phyloP scores from a whole-genome alignment of 2,888 invertebrate species.

The Lepas anatifera region DNA sequence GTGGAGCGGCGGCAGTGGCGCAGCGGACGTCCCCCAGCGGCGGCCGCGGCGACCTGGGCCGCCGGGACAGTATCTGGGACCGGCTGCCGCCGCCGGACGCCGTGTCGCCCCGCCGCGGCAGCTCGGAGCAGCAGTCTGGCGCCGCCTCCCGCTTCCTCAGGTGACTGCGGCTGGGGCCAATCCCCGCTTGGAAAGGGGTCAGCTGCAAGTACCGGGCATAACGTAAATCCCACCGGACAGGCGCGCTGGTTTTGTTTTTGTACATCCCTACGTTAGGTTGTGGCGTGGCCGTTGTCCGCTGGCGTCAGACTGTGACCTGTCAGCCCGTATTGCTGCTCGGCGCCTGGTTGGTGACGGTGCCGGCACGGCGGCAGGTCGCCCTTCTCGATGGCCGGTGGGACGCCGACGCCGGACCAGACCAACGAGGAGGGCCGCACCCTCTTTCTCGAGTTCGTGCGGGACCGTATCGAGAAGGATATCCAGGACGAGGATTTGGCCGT shows the following conservation, averaged over 20 bases:
- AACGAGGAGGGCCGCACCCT: not conserved
- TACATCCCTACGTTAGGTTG: not conserved
- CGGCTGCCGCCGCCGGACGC: not conserved
- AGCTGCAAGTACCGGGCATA: too few relatives aligned
- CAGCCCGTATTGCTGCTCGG: too few relatives aligned
- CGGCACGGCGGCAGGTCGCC: not conserved
- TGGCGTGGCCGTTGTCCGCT: too few relatives aligned
- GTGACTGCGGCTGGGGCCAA: not conserved
- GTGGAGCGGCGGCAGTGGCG: not conserved
- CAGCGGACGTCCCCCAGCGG: not conserved
- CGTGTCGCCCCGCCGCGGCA: not conserved
- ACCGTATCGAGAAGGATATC: slow-evolving; percentile 1
- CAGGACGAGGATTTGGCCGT: not conserved
- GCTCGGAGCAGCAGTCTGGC: not conserved
- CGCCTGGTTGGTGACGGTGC: too few relatives aligned
- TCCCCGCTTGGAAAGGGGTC: too few relatives aligned
- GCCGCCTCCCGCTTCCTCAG: not conserved
- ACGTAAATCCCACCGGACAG: too few relatives aligned
- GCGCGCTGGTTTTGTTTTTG: too few relatives aligned
- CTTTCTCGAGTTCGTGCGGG: slow-evolving; percentile 2
- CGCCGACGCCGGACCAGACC: slow-evolving; percentile 12
- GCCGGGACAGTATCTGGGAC: slow-evolving; percentile 1
- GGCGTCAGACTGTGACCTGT: too few relatives aligned
- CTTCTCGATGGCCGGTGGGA: not conserved
- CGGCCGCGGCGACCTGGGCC: not conserved